Percentiles rank a stretch among this genome's conserved stretches.
Conservation (phyloP, 2,113 vertebrate species). For the Lepus europaeus region DNA sequence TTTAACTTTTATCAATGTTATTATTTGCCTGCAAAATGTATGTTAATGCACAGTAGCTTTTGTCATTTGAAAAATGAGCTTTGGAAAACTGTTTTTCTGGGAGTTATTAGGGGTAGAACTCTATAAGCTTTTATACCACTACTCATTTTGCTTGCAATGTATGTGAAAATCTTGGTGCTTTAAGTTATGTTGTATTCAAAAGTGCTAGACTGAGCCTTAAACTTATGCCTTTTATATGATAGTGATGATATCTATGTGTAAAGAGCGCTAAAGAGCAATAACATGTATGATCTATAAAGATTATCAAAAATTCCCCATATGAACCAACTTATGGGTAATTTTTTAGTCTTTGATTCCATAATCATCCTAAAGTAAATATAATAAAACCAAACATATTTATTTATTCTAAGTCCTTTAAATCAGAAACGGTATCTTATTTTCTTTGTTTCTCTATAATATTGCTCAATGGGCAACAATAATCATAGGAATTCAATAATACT, state of each 20-base stretch:
- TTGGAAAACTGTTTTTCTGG: not conserved
- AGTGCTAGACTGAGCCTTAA: not conserved
- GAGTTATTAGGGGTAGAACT: not conserved
- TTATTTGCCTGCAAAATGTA: not conserved
- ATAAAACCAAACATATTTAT: not conserved
- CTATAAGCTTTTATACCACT: not conserved
- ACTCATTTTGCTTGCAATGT: not conserved
- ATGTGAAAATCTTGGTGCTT: not conserved
- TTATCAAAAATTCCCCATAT: not conserved
- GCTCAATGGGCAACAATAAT: not conserved
- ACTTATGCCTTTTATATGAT: not conserved
- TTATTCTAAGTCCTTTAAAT: not conserved
- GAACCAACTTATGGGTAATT: not conserved
- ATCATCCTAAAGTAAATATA: slow-evolving; percentile 1
- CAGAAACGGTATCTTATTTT: not conserved
- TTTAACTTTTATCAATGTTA: not conserved
- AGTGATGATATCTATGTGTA: not conserved
- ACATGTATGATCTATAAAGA: not conserved
- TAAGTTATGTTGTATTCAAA: not conserved
- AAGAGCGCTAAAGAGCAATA: not conserved
- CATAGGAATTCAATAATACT: not conserved
- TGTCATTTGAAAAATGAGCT: not conserved
- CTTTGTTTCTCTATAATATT: not conserved
- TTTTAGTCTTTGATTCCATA: not conserved
- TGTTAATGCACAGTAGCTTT: not conserved